These are phyloP conservation scores for Borostomias antarcticus DNA, from an alignment of 2,797 vertebrate genomes.

Conservation along the genomic window DNA sequence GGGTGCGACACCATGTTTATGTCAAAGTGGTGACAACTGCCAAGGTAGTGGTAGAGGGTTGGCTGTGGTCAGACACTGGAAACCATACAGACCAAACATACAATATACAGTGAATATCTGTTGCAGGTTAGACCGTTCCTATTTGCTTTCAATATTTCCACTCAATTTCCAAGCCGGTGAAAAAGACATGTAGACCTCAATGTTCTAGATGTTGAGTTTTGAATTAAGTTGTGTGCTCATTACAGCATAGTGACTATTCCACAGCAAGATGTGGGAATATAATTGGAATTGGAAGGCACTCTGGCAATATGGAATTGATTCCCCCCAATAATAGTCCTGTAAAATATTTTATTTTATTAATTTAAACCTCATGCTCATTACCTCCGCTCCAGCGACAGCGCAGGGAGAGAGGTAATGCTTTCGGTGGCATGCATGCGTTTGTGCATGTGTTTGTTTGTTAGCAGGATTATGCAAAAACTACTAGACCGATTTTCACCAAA, in stretches of 20 bases:
- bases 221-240: conserved; percentile 76
- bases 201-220: conserved; percentile 81
- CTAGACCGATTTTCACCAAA: too few species aligned
- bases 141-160: neutral
- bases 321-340: conserved; percentile 80
- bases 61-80: neutral
- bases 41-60: conserved; percentile 56
- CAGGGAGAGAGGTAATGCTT: too few species aligned
- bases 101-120: too few species aligned
- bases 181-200: conserved; percentile 58
- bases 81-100: neutral
- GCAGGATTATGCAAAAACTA: too few species aligned
- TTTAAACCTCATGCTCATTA: conserved; percentile 81
- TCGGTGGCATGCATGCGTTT: too few species aligned
- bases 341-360: conserved; percentile 83
- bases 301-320: conserved; percentile 53
- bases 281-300: conserved; percentile 83
- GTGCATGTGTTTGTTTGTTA: too few species aligned
- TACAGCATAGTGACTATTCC: conserved; percentile 79
- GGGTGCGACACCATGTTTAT: conserved; percentile 45
- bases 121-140: too few species aligned
- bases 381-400: too few species aligned
- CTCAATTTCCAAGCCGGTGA: neutral
- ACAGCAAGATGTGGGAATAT: conserved; percentile 78
- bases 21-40: conserved; percentile 59